Conservation (phyloP, 2,113 vertebrate species). For the Motacilla tschutschensis region DNA sequence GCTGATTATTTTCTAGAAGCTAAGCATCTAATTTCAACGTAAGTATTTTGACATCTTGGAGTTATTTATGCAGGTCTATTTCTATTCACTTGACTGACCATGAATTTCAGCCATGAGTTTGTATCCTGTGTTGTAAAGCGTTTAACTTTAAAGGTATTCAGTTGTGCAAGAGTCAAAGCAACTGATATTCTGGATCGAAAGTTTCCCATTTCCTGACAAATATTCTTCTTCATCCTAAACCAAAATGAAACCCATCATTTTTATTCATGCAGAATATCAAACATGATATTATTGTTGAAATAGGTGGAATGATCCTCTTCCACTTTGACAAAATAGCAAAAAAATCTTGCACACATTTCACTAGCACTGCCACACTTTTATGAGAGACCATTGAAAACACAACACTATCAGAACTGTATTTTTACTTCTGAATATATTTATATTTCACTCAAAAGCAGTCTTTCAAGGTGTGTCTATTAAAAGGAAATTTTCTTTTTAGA, state of each 20-base stretch:
- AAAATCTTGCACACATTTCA: background rate
- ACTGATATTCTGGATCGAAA: background rate
- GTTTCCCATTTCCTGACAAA: background rate
- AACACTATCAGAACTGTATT: background rate
- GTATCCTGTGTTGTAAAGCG: background rate
- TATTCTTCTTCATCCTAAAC: background rate
- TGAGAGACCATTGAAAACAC: background rate
- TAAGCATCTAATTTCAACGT: background rate
- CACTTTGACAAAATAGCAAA: background rate
- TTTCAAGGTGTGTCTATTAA: background rate
- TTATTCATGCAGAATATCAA: background rate
- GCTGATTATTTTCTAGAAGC: background rate
- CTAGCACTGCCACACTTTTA: background rate
- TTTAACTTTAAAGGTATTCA: background rate
- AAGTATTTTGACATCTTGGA: background rate
- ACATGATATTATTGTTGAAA: background rate
- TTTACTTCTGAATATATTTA: background rate
- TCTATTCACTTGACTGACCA: background rate
- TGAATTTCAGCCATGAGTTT: background rate
- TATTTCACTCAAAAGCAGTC: background rate
- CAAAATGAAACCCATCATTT: background rate
- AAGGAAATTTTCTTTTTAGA: background rate
- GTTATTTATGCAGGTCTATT: background rate
- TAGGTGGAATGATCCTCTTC: background rate
- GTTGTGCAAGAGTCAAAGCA: background rate